Evolutionary conservation across 2,113 vertebrate genomes (phyloP).

Genomic region (Clupea harengus): DNA sequence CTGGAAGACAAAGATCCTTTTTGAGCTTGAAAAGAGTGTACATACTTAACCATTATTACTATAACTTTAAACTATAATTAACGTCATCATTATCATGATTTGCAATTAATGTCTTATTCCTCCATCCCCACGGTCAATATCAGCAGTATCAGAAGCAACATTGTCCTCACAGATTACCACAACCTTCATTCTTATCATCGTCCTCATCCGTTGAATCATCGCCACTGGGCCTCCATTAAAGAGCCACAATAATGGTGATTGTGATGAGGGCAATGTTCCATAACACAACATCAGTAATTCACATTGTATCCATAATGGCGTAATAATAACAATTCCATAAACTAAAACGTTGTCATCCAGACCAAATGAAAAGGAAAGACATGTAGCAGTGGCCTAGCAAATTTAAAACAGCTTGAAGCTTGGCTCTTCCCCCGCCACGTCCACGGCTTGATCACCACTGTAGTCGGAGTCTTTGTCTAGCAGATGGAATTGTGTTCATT

Average conservation of each 20-base stretch:
- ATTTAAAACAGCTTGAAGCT: slow-evolving; percentile 9
- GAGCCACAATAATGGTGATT: background rate
- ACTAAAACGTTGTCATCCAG: slow-evolving; percentile 3
- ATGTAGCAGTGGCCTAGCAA: background rate
- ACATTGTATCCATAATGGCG: background rate
- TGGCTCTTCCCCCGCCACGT: background rate
- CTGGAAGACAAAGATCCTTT: slow-evolving; percentile 73
- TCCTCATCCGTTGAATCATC: background rate
- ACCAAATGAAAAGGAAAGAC: background rate
- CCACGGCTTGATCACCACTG: background rate
- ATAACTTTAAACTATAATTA: slow-evolving; percentile 52
- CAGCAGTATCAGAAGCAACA: background rate
- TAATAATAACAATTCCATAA: background rate
- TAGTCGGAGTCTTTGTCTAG: slow-evolving; percentile 12
- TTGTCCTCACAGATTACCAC: background rate
- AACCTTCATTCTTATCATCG: background rate
- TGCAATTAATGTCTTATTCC: slow-evolving; percentile 14
- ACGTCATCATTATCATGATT: slow-evolving; percentile 5
- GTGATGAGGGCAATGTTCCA: background rate
- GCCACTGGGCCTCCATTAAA: background rate
- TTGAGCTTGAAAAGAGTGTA: slow-evolving; percentile 58
- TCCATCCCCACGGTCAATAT: background rate
- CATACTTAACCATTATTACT: slow-evolving; percentile 62
- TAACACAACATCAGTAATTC: background rate
- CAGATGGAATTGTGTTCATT: background rate